Conservation (phyloP, 2,888 invertebrate genomes). For the Lasius fuliginosus region DNA sequence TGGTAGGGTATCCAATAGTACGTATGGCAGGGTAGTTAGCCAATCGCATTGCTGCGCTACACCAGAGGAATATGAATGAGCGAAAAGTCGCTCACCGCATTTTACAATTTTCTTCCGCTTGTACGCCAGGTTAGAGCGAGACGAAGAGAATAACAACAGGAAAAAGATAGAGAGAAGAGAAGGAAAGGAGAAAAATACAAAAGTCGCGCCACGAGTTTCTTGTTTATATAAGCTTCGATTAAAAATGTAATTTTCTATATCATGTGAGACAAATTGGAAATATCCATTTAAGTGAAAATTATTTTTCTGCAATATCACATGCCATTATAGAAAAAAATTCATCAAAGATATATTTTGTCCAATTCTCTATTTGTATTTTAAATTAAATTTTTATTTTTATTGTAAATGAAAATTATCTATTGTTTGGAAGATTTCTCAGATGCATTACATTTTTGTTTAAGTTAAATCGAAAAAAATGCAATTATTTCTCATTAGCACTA, state of each 20-base stretch:
- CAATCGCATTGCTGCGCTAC: slow-evolving; percentile 82
- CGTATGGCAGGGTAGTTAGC: slow-evolving; percentile 83
- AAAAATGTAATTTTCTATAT: slow-evolving; percentile 72
- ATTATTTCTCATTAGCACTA: not conserved
- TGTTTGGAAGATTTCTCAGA: not conserved
- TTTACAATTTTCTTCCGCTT: slow-evolving; percentile 81
- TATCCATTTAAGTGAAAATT: slow-evolving; percentile 23
- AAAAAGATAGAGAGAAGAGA: not conserved
- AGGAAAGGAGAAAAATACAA: slow-evolving; percentile 20
- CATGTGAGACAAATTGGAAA: slow-evolving; percentile 69
- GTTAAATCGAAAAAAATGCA: not conserved
- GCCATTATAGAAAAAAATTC: not conserved
- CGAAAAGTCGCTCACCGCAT: slow-evolving; percentile 80
- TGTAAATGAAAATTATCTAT: not conserved
- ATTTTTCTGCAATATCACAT: not conserved
- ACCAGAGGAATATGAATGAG: slow-evolving; percentile 85
- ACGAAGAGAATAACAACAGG: not conserved
- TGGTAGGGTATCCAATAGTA: slow-evolving; percentile 67
- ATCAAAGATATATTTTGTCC: not conserved
- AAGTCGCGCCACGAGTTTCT: slow-evolving; percentile 65
- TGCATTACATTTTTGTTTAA: not conserved
- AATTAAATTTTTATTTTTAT: slow-evolving; percentile 7
- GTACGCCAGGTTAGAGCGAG: slow-evolving; percentile 55
- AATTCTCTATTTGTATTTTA: not conserved
- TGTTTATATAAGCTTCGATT: slow-evolving; percentile 77